Evolutionary conservation across 2,888 invertebrate species (phyloP).

Genomic region (Danaus chrysippus): DNA sequence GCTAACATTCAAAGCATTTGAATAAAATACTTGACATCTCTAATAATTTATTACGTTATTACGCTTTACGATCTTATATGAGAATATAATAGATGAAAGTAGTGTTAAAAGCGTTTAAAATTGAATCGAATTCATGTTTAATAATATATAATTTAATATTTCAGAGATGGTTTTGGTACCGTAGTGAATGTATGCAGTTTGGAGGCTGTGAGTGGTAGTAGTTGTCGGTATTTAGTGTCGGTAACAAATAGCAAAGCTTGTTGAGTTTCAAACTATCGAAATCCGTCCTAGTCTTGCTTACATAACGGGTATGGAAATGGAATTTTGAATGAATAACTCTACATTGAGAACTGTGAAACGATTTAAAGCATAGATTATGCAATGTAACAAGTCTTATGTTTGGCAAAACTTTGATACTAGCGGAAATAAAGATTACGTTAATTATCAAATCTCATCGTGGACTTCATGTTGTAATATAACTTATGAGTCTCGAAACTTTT

Average conservation of each 20-base stretch:
- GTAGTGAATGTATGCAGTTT: background rate
- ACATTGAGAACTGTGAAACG: background rate
- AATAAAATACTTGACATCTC: too few relatives aligned
- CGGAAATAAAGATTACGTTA: too few relatives aligned
- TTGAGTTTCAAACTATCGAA: constrained; percentile 5
- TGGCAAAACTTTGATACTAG: too few relatives aligned
- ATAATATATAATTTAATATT: background rate
- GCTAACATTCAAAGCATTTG: background rate
- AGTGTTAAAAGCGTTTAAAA: too few relatives aligned
- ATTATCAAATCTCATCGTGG: too few relatives aligned
- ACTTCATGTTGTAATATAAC: too few relatives aligned
- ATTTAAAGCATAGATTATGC: background rate
- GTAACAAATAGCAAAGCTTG: constrained; percentile 3
- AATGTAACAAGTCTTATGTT: background rate
- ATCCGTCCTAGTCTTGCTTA: background rate
- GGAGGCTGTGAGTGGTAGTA: background rate
- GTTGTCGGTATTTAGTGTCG: constrained; percentile 4
- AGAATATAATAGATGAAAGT: too few relatives aligned
- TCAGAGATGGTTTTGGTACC: background rate
- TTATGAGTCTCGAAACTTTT: too few relatives aligned
- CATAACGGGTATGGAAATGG: background rate
- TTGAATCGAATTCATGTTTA: too few relatives aligned
- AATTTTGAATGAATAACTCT: background rate
- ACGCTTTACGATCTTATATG: too few relatives aligned
- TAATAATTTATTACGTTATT: too few relatives aligned